Evolutionary conservation across 64 coral and sea anemone genomes (phyloP), one percentile per base, ranked within the genome.

Genomic region (Dendrophyllia cribrosa): DNA sequence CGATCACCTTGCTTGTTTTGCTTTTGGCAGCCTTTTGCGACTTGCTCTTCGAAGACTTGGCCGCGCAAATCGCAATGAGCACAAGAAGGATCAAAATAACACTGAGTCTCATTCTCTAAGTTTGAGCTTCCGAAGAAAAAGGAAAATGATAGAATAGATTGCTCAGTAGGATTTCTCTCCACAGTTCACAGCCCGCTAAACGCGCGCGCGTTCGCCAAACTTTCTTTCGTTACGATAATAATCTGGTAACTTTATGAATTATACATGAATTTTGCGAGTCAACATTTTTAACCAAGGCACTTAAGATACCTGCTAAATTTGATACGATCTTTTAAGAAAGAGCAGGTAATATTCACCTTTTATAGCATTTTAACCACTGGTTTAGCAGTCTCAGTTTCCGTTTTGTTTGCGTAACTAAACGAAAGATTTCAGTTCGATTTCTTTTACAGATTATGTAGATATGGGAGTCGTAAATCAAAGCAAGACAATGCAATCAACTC

Each of bases 21-120:
- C 64, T 88, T 74, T 88, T 73, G 23, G 13, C 53, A 3, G 25
- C 6, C 43, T 82, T 83, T 8, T 80, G 52, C 6, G 77, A 72
- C 20, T 70, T 51, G 21, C 72, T 86, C 47, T 85, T 92, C 45
- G 91, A 75, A 3, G 82, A 76, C 56, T 92, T 92, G 5, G 91
- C 83, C 47, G 83, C 82, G 51, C 91, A 92, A 77, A 85, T 71
- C 56, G 78, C 43, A 56, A 87, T 65, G 6, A 87, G 17, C 19
- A 92, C 59, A 17, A 75, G 58, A 20, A 92, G 52, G 43, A 78
- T 59, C 15, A 92, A 63, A 13, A 92, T 8, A 26, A 48, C 60
- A 20, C 72, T 55, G 3, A 78, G 46, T 11, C 83, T 92, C 91
- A 92, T 92, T 55, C 12, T 83, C 61, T 43, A 65, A 20, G 59